Base-by-base conservation (phyloP, 2,888 invertebrate species). In the Neocrepidodera transversa region DNA sequence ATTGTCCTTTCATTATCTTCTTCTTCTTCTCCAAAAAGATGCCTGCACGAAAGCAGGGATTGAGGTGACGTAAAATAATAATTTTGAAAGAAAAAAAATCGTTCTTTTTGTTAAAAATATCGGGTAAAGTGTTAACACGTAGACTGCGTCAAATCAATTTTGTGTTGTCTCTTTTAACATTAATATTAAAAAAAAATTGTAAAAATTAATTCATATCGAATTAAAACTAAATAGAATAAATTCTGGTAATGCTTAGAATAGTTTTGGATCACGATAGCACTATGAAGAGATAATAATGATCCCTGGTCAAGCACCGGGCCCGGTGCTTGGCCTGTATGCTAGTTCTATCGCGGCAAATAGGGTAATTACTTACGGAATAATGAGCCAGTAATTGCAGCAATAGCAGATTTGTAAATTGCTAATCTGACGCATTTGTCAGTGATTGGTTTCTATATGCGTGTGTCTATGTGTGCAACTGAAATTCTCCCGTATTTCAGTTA, bases 341-440 rank as follows among this genome's bases (percentile, higher is more conserved):
- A 63, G 60, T 57, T 54, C 58, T 58, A 56, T 50, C 60, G 55
- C 32, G 56, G 64, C 71, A 72, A 75, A 76, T 75, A 71, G 71
- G 71, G 78, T 79, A 79, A 80, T 80, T 79, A 80, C 78, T 78
- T 78, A 75, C 75, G 71, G 74, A 78, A 79, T 80, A 80, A 79
- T 80, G 79, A 79, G 79, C 74, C 74, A 71, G 78, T 79, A 79
- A 79, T 80, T 79, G 79, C 78, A 76, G 78, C 76, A 78, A 78
- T 78, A 76, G 78, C 78, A 78, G 79, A 79, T 79, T 79, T 78
- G 80, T 78, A 79, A 79, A 79, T 79, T 79, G 78, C 79, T 79
- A 79, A 80, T 80, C 79, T 78, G 75, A 77, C 76, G 77, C 78
- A 77, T 78, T 78, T 77, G 75, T 78, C 77, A 76, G 71, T 74